phyloP scores from a whole-genome alignment of 2,797 vertebrate species.

The Limnodromus scolopaceus region DNA sequence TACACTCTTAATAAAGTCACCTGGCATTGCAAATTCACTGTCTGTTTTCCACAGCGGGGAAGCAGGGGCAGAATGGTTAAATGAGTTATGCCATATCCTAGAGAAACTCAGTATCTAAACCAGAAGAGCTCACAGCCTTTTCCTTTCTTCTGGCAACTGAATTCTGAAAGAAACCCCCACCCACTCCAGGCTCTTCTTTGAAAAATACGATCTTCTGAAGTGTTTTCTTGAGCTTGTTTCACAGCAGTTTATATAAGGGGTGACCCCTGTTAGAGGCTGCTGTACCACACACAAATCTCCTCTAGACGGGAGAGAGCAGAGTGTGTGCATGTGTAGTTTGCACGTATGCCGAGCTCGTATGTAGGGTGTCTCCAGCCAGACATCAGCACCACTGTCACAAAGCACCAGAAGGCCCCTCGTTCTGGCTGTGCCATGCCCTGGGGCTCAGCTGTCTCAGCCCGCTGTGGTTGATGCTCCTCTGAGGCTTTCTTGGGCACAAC shows the following conservation, averaged over 20 bases:
- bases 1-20: background rate
- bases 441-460: background rate
- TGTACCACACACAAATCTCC: background rate
- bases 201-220: background rate
- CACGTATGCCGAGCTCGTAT: rapidly evolving
- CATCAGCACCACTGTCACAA: background rate
- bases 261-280: background rate
- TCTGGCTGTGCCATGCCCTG: background rate
- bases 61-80: background rate
- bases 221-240: background rate
- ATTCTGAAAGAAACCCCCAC: background rate
- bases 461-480: background rate
- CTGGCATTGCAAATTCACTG: background rate
- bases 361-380: background rate
- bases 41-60: background rate
- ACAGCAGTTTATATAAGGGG: background rate
- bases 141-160: background rate
- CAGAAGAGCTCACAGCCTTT: background rate
- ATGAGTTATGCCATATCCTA: background rate
- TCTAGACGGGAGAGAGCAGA: background rate
- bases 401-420: background rate
- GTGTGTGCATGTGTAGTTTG: background rate
- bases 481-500: conserved; percentile 33
- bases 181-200: background rate
- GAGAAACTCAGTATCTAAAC: background rate